A percentile compares a stretch with the other conserved stretches of the same genome.
phyloP scores from a whole-genome alignment of 2,888 invertebrate genomes.

The Agrochola macilenta region DNA sequence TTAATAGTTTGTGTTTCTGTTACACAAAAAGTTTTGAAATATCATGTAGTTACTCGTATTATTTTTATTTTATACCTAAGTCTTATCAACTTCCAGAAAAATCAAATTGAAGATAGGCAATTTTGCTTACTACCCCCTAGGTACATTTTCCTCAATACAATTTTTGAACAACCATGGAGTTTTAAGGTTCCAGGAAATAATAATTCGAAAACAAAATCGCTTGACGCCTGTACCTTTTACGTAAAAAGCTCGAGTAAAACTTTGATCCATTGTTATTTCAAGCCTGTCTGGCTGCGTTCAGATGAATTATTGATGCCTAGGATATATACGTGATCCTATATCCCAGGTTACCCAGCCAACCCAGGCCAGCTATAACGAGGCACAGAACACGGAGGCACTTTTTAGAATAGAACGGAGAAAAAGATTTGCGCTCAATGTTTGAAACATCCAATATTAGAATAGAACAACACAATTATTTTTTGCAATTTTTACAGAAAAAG shows the following conservation, averaged over 20 bases:
- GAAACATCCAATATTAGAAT: neutral
- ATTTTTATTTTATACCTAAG: too few species aligned
- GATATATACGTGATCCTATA: constrained; percentile 83
- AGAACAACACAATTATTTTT: too few species aligned
- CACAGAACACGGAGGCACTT: constrained; percentile 54
- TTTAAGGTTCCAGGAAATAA: neutral
- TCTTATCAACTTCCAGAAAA: too few species aligned
- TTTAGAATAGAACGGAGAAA: neutral
- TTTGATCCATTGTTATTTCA: constrained; percentile 87
- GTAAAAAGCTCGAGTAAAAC: constrained; percentile 76
- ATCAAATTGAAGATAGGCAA: too few species aligned
- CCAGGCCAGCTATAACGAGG: constrained; percentile 54
- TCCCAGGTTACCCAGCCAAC: constrained; percentile 68
- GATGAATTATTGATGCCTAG: constrained; percentile 87
- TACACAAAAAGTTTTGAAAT: too few species aligned
- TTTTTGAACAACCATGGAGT: neutral
- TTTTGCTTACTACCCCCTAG: too few species aligned
- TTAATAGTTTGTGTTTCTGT: too few species aligned
- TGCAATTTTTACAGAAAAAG: neutral
- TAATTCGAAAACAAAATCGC: constrained; percentile 25
- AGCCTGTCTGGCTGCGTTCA: constrained; percentile 78
- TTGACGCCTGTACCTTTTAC: constrained; percentile 52
- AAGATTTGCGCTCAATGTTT: neutral
- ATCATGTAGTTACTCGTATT: too few species aligned
- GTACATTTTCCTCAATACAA: neutral